Evolutionary conservation across 2,797 vertebrate genomes (phyloP), one percentile per base, ranked within the genome.

Genomic region (Cryptoprocta ferox): DNA sequence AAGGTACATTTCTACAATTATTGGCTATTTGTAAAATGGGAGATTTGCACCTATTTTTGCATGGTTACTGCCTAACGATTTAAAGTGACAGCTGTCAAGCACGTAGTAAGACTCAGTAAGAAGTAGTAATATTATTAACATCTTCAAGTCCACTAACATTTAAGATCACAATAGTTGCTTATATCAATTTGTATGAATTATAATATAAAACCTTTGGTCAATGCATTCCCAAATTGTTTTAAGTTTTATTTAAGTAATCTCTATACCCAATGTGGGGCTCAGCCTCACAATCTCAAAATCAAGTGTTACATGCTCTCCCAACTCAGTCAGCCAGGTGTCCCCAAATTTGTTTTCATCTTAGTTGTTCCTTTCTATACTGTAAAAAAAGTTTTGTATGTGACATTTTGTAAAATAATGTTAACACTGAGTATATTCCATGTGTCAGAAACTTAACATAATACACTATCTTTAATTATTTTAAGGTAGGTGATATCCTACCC

Each of bases 261-360:
- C 42, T 48, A 48, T 75, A 45, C 73, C 73, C 28, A 75, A 30
- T 4, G 2, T 75, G 73, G 42, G 42, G 73, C 73, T 75, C 30
- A 28, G 32, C 42, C 28, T 9, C 42, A 75, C 28, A 45, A 75
- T 14, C 73, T 42, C 39, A 75, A 75, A 26, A 75, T 32, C 14
- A 48, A 75, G 73, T 26, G 5, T 45, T 39, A 6, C 26, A 75
- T 75, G 73, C 42, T 75, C 42, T 75, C 39, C 73, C 73, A 48
- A 75, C 3, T 75, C 28, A 75, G 45, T 28, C 71, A 45, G 71
- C 26, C 26, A 75, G 39, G 39, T 45, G 26, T 14, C 42, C 68
- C 61, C 39, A 87, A 95, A 90, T 66, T 86, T 94, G 66, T 92
- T 89, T 89, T 91, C n/a, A 89, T 56, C 66, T 92, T 84, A 92